A percentile compares a stretch with the other conserved stretches of the same genome.
Evolutionary conservation across 2,113 vertebrate species (phyloP).

Genomic region (Callithrix jacchus): DNA sequence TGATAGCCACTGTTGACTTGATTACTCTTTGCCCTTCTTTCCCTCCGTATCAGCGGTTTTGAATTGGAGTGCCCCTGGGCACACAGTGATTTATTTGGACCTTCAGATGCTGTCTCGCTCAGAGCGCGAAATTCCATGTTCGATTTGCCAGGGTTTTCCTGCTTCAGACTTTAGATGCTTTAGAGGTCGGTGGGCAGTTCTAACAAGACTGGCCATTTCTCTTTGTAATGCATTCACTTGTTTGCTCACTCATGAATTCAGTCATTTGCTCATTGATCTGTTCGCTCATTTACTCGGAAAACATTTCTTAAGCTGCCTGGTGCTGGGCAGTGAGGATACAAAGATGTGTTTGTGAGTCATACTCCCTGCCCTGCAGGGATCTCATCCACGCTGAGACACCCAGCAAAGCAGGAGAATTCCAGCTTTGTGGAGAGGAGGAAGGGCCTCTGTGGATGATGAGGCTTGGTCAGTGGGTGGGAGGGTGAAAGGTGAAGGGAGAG

Average conservation of each 20-base stretch:
- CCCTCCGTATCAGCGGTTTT: fast-evolving
- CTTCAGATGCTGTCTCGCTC: fast-evolving
- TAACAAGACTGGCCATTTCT: background rate
- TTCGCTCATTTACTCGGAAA: background rate
- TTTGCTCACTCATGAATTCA: background rate
- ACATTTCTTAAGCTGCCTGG: background rate
- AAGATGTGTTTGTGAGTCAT: fast-evolving
- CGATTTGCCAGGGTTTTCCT: background rate
- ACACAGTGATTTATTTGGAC: background rate
- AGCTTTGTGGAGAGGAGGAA: too few relatives aligned
- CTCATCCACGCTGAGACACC: background rate
- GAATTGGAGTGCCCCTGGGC: background rate
- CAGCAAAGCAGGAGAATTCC: background rate
- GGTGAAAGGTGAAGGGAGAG: background rate
- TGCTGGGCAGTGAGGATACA: background rate
- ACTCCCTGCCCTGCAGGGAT: background rate
- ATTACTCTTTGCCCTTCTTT: fast-evolving
- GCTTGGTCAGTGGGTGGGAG: background rate
- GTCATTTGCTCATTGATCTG: background rate
- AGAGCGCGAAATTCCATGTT: fast-evolving
- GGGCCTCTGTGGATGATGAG: background rate
- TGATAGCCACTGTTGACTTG: background rate
- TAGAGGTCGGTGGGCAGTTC: background rate
- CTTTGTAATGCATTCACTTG: background rate
- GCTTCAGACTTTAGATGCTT: background rate